Percentiles rank a stretch among this genome's conserved stretches.
Conservation (phyloP, 2,113 vertebrate genomes). For the Lasiurus cinereus region DNA sequence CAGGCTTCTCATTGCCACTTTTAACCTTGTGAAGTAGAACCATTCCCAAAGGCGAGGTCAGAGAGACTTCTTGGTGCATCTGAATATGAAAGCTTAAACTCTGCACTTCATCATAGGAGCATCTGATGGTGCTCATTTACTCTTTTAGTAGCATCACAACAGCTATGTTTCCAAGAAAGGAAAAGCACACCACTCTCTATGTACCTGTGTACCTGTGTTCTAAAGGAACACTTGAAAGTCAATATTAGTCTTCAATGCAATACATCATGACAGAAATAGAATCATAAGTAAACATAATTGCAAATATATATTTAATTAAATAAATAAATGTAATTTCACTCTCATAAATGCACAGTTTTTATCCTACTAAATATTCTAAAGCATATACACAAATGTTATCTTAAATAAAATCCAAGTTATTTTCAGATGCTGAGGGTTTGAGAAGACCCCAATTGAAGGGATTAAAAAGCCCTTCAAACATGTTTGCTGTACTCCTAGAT, state of each 20-base stretch:
- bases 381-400: neutral
- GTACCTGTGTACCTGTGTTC: neutral
- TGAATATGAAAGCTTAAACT: conserved; percentile 29
- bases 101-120: neutral
- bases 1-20: neutral
- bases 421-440: neutral
- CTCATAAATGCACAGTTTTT: neutral
- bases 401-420: conserved; percentile 46
- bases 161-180: conserved; percentile 21
- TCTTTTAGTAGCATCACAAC: neutral
- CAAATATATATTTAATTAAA: neutral
- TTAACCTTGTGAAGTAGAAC: conserved; percentile 49
- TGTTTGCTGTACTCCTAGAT: neutral
- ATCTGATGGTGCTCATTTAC: neutral
- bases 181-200: neutral
- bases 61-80: neutral
- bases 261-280: neutral
- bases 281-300: neutral
- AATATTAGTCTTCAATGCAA: neutral
- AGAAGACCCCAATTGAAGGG: neutral
- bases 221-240: neutral
- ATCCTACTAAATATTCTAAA: conserved; percentile 31
- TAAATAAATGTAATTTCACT: neutral
- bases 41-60: neutral
- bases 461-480: neutral